phyloP scores from a whole-genome alignment of 2,888 invertebrate genomes.

The Caenorhabditis sinica region DNA sequence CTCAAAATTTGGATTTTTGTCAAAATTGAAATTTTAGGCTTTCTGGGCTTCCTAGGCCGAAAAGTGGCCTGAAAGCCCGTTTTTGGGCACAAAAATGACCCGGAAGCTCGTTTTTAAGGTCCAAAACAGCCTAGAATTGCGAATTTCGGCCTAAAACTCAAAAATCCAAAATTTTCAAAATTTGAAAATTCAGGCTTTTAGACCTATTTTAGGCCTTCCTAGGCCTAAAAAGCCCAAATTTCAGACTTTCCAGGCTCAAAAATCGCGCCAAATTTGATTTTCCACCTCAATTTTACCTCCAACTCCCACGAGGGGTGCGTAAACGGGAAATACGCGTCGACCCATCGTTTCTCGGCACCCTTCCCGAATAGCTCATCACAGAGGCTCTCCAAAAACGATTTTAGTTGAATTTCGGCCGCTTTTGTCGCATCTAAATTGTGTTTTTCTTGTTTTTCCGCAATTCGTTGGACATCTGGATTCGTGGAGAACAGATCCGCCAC shows the following conservation, averaged over 20 bases:
- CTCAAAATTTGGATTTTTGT: no score
- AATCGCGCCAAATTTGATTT: no score
- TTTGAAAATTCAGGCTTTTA: no score
- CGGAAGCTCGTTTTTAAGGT: no score
- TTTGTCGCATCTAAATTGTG: constrained; percentile 77
- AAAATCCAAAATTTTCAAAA: no score
- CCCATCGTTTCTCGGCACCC: constrained; percentile 87
- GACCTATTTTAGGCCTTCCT: background rate
- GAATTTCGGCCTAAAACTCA: no score
- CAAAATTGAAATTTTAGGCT: no score
- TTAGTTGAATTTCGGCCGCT: constrained; percentile 78
- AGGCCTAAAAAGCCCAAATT: background rate
- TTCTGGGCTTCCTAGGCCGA: no score
- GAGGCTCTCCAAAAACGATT: constrained; percentile 78
- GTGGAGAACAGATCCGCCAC: constrained; percentile 42
- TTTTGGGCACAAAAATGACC: no score
- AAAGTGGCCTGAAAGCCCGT: no score
- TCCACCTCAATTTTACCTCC: constrained; percentile 88
- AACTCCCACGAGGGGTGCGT: constrained; percentile 99
- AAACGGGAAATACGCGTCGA: constrained; percentile 95
- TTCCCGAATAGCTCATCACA: constrained; percentile 83
- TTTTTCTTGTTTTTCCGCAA: constrained; percentile 74
- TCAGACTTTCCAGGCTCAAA: no score
- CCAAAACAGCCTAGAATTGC: no score
- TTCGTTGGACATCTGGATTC: constrained; percentile 45